Evolutionary conservation across 2,113 vertebrate species (phyloP).

Genomic region (Herpetotheres cachinnans): DNA sequence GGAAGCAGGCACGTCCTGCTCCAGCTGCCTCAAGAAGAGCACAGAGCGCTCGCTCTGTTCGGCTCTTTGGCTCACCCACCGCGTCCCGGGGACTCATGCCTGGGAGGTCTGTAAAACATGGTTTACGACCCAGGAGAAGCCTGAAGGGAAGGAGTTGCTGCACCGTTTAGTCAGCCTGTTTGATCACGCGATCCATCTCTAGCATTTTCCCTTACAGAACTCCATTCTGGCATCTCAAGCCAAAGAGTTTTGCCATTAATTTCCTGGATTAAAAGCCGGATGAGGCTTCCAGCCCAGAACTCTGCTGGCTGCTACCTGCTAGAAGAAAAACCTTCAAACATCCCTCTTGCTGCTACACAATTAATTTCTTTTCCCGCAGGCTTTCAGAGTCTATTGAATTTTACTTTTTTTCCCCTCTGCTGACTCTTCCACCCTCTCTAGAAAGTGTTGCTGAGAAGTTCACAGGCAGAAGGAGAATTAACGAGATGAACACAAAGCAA

Average conservation of each 20-base stretch:
- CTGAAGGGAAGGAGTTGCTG: neutral
- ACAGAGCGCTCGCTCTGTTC: neutral
- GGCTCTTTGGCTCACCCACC: neutral
- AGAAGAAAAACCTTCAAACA: neutral
- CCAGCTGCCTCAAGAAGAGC: neutral
- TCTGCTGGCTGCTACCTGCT: neutral
- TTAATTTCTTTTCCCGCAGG: neutral
- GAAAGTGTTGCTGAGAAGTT: slow-evolving; percentile 12
- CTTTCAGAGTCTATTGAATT: slow-evolving; percentile 29
- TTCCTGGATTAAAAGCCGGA: neutral
- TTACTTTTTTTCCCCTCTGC: neutral
- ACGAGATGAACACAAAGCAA: neutral
- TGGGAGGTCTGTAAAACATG: neutral
- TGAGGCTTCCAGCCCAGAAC: neutral
- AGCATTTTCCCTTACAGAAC: neutral
- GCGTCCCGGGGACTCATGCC: neutral
- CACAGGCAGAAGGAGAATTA: slow-evolving; percentile 18
- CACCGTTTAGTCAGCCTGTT: neutral
- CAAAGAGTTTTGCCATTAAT: neutral
- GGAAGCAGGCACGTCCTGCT: neutral
- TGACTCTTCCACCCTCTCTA: neutral
- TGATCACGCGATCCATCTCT: neutral
- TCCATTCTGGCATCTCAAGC: neutral
- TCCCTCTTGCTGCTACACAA: slow-evolving; percentile 1
- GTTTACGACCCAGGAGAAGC: neutral